phyloP scores from a whole-genome alignment of 1,140 invertebrate genomes.

The Hirudo medicinalis region DNA sequence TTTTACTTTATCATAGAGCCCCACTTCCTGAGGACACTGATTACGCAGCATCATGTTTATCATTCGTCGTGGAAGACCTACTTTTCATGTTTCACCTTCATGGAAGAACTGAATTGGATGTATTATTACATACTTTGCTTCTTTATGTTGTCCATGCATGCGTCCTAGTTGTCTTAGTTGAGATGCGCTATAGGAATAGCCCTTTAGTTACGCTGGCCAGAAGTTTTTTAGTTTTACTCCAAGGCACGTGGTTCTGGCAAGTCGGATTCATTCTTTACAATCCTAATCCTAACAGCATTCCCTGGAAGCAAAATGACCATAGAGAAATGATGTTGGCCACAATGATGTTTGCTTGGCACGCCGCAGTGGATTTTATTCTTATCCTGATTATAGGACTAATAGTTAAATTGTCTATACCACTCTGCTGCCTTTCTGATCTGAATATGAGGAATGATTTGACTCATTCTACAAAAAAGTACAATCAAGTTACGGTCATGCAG shows the following conservation, averaged over 20 bases:
- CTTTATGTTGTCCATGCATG: constrained; percentile 36
- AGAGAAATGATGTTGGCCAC: constrained; percentile 42
- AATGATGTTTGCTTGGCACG: constrained; percentile 32
- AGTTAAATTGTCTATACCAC: constrained; percentile 10
- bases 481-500: no score
- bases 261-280: constrained; percentile 44
- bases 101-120: constrained; percentile 39
- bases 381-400: constrained; percentile 21
- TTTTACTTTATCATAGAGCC: constrained; percentile 27
- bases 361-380: constrained; percentile 13
- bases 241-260: constrained; percentile 45
- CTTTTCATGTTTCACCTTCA: constrained; percentile 45
- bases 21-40: constrained; percentile 22
- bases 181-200: constrained; percentile 33
- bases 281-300: constrained; percentile 29
- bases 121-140: constrained; percentile 42
- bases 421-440: neutral
- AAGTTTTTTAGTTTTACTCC: constrained; percentile 37
- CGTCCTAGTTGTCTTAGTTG: constrained; percentile 31
- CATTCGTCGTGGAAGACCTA: constrained; percentile 39
- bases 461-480: no score
- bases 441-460: neutral
- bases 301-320: constrained; percentile 35
- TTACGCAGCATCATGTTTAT: constrained; percentile 24
- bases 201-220: constrained; percentile 34